These are phyloP conservation scores for Rhingia campestris DNA, from an alignment of 2,888 invertebrate genomes.

Conservation along the genomic window DNA sequence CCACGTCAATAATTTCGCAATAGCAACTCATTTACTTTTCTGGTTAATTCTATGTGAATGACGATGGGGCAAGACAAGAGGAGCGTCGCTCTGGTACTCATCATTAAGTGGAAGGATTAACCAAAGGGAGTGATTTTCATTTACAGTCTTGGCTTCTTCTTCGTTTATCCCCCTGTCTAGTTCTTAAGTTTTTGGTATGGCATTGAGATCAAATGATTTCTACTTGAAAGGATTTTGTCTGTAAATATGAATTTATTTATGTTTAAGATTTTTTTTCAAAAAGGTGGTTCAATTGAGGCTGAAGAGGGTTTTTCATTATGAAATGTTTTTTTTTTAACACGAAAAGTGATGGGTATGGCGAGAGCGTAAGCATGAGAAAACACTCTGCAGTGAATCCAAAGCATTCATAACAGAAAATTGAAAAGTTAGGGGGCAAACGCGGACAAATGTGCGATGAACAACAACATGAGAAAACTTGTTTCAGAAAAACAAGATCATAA, in stretches of 20 bases:
- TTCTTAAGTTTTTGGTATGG: slow-evolving; percentile 9
- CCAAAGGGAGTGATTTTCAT: slow-evolving; percentile 63
- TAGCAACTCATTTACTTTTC: slow-evolving; percentile 68
- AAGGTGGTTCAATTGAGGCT: not conserved
- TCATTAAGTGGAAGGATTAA: slow-evolving; percentile 58
- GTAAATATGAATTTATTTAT: slow-evolving; percentile 41
- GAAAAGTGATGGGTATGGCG: too few relatives aligned
- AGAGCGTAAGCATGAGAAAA: too few relatives aligned
- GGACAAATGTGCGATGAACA: too few relatives aligned
- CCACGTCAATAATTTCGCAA: slow-evolving; percentile 66
- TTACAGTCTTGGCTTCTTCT: slow-evolving; percentile 26
- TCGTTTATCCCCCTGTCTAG: not conserved
- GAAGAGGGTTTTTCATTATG: too few relatives aligned
- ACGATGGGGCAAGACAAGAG: slow-evolving; percentile 28
- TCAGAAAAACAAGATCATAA: too few relatives aligned
- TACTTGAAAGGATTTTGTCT: slow-evolving; percentile 51
- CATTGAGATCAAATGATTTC: slow-evolving; percentile 54
- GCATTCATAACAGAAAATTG: too few relatives aligned
- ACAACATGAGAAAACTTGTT: too few relatives aligned
- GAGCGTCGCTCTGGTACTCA: slow-evolving; percentile 12
- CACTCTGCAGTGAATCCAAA: too few relatives aligned
- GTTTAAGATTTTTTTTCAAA: slow-evolving; percentile 9
- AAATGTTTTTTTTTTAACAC: too few relatives aligned
- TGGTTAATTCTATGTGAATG: slow-evolving; percentile 54
- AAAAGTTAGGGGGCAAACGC: too few relatives aligned